Evolutionary conservation across 2,113 vertebrate species (phyloP).

Genomic region (Nibea albiflora): DNA sequence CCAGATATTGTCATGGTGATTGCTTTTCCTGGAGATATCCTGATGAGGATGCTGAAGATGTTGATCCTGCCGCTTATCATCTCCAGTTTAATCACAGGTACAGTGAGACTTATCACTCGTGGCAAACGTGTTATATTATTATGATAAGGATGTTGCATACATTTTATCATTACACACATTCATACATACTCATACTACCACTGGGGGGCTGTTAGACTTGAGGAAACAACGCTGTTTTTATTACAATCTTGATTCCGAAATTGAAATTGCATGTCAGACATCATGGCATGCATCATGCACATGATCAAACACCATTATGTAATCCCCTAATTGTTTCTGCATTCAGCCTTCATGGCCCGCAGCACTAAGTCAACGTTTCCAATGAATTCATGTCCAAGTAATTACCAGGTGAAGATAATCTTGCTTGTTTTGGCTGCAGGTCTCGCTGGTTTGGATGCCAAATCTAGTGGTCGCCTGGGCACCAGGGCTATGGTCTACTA

Average conservation of each 20-base stretch:
- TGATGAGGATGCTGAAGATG: conserved; percentile 99
- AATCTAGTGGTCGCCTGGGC: conserved; percentile 96
- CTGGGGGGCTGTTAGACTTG: not conserved
- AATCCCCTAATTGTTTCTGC: conserved; percentile 20
- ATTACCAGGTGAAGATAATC: conserved; percentile 39
- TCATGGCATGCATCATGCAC: not conserved
- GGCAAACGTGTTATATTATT: not conserved
- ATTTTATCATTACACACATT: not conserved
- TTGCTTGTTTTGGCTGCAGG: conserved; percentile 82
- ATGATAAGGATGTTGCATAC: not conserved
- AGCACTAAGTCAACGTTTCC: conserved; percentile 33
- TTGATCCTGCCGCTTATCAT: conserved; percentile 98
- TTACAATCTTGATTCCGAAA: not conserved
- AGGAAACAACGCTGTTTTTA: not conserved
- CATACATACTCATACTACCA: too few relatives aligned
- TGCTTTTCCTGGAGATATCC: conserved; percentile 97
- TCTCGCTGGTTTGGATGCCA: conserved; percentile 95
- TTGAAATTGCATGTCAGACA: not conserved
- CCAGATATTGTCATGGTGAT: conserved; percentile 97
- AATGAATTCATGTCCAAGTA: conserved; percentile 3
- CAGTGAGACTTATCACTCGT: not conserved
- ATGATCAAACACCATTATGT: not conserved
- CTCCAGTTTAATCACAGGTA: conserved; percentile 99
- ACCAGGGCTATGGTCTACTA: conserved; percentile 99
- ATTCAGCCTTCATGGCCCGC: not conserved